phyloP scores from a whole-genome alignment of 2,888 invertebrate species.

The Ceramica pisi region DNA sequence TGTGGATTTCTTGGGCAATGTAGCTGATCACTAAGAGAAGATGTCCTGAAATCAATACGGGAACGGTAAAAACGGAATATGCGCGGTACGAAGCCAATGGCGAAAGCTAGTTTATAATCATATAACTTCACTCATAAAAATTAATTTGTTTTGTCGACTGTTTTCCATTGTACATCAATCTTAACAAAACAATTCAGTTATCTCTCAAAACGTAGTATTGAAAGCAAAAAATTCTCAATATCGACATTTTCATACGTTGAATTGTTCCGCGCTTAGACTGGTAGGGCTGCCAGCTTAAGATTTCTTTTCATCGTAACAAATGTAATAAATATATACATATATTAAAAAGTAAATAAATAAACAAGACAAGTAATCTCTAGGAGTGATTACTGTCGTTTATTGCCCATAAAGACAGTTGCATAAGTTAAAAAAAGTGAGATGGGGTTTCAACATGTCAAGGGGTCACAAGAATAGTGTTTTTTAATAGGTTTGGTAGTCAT shows the following conservation, averaged over 20 bases:
- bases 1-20: no score
- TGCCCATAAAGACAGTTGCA: slow-evolving; percentile 26
- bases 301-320: not conserved
- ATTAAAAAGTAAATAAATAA: no score
- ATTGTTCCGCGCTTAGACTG: slow-evolving; percentile 64
- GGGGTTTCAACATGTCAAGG: slow-evolving; percentile 26
- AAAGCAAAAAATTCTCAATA: slow-evolving; percentile 73
- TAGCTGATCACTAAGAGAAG: no score
- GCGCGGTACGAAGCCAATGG: no score
- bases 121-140: slow-evolving; percentile 1
- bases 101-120: no score
- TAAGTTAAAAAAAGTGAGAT: slow-evolving; percentile 11
- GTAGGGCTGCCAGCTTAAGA: slow-evolving; percentile 66
- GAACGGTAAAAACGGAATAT: no score
- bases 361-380: not conserved
- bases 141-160: slow-evolving; percentile 10
- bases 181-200: slow-evolving; percentile 51
- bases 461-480: not conserved
- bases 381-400: slow-evolving; percentile 3
- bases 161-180: slow-evolving; percentile 41
- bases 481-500: slow-evolving; percentile 1
- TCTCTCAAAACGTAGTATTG: slow-evolving; percentile 67
- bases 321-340: no score
- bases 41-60: no score
- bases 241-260: slow-evolving; percentile 74